Conservation (phyloP, 2,113 vertebrate species). For the Urocolius indicus region DNA sequence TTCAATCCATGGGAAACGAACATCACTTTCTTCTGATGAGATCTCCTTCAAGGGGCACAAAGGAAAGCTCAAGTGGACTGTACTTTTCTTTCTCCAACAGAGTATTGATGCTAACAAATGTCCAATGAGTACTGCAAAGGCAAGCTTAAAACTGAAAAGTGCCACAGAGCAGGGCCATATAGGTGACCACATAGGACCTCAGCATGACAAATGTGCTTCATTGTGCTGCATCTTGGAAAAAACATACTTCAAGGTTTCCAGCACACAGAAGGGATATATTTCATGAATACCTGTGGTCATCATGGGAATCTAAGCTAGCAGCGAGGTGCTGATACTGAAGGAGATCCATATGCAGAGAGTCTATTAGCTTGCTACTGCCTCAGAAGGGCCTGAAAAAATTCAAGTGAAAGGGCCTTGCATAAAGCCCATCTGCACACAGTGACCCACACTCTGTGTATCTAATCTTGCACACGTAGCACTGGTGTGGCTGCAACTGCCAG, state of each 20-base stretch:
- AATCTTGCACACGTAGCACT: not conserved
- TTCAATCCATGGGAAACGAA: not conserved
- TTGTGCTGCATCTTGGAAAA: not conserved
- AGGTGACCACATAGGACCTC: not conserved
- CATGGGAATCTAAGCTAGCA: not conserved
- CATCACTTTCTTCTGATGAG: not conserved
- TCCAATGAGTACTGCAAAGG: not conserved
- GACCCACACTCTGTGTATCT: not conserved
- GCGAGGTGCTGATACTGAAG: not conserved
- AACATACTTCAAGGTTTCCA: not conserved
- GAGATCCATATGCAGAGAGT: not conserved
- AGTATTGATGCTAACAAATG: not conserved
- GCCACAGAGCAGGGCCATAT: not conserved
- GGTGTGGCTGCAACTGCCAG: not conserved
- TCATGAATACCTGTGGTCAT: not conserved
- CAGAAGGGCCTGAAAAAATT: not conserved
- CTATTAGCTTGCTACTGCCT: not conserved
- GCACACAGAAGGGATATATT: not conserved
- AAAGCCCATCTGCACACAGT: not conserved
- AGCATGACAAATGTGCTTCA: fast-evolving
- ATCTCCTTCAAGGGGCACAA: not conserved
- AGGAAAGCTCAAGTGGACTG: not conserved
- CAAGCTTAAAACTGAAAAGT: not conserved
- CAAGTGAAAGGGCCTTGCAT: not conserved
- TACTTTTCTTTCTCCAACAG: not conserved